Evolutionary conservation across 2,113 vertebrate species (phyloP).

Genomic region (Formicarius rufipectus): DNA sequence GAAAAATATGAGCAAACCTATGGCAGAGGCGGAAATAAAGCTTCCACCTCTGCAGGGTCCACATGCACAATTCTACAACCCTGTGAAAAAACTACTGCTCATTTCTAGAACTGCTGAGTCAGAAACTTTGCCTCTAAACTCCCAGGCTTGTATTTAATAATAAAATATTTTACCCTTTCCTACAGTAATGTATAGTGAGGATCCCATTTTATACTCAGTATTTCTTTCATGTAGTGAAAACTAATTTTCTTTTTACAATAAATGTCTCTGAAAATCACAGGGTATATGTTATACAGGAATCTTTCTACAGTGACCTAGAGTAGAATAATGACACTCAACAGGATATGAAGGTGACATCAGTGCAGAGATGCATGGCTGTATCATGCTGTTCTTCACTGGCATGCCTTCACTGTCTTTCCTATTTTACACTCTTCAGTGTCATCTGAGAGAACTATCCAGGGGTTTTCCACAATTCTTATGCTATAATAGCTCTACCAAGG

Average conservation of each 20-base stretch:
- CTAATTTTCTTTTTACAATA: neutral
- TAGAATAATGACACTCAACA: neutral
- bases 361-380: neutral
- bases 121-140: neutral
- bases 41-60: neutral
- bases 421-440: neutral
- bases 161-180: neutral
- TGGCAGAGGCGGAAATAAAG: neutral
- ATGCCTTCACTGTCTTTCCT: neutral
- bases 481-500: neutral
- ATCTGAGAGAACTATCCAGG: neutral
- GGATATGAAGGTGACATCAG: neutral
- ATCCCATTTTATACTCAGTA: neutral
- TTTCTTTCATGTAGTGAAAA: neutral
- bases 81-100: neutral
- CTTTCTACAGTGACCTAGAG: neutral
- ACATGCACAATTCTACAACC: neutral
- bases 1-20: neutral
- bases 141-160: neutral
- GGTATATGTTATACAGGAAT: neutral
- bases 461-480: neutral
- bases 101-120: neutral
- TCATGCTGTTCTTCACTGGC: neutral
- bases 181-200: neutral
- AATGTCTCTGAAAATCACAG: neutral